A percentile compares a stretch with the other conserved stretches of the same genome.
Evolutionary conservation across 2,888 invertebrate genomes (phyloP).

Genomic region (Syrista parreyssii): DNA sequence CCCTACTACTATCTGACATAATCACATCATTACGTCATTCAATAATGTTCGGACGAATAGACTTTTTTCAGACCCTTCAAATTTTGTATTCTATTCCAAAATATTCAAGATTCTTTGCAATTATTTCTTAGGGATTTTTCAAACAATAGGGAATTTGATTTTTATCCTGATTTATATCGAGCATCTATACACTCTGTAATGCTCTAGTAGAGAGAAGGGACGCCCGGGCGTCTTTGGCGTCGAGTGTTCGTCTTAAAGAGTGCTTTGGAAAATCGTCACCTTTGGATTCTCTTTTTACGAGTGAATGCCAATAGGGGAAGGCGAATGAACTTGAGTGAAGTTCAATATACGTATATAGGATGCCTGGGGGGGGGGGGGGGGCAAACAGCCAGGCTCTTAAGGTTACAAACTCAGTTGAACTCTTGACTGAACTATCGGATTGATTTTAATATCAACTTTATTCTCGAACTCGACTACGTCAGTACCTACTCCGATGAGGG

Average conservation of each 20-base stretch:
- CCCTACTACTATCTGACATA: background rate
- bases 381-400: constrained; percentile 36
- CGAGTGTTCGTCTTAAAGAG: background rate
- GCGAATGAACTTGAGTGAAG: constrained; percentile 59
- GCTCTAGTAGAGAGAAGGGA: background rate
- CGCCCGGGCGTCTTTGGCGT: background rate
- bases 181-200: background rate
- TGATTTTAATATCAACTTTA: constrained; percentile 65
- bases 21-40: background rate
- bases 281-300: constrained; percentile 13
- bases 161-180: background rate
- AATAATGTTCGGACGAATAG: background rate
- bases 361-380: constrained; percentile 26
- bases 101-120: background rate
- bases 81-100: background rate
- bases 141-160: too few relatives aligned
- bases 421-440: constrained; percentile 57
- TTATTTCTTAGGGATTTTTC: too few relatives aligned
- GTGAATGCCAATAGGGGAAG: constrained; percentile 57
- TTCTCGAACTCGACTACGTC: constrained; percentile 39
- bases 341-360: constrained; percentile 50
- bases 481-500: background rate
- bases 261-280: background rate
- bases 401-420: constrained; percentile 58
- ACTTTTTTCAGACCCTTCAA: background rate